phyloP scores from a whole-genome alignment of 2,888 invertebrate species.

The Drosophila limbata region DNA sequence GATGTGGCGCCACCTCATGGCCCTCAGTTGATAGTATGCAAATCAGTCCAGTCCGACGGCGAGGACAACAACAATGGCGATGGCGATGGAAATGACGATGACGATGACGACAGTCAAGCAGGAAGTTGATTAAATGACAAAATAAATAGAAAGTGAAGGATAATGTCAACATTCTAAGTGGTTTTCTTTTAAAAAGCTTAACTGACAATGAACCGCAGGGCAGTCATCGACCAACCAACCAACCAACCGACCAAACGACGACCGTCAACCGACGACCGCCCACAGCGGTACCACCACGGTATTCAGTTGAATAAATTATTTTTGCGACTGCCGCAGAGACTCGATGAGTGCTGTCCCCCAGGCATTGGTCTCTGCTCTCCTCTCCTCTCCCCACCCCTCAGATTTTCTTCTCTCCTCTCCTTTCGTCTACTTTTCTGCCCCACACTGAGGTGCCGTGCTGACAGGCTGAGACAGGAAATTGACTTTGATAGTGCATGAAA shows the following conservation, averaged over 20 bases:
- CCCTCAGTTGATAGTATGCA: constrained; percentile 66
- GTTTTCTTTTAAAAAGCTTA: constrained; percentile 81
- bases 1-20: constrained; percentile 42
- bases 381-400: not conserved
- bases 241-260: constrained; percentile 8
- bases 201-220: constrained; percentile 81
- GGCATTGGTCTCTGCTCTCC: constrained; percentile 5
- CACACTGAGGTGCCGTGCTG: constrained; percentile 3
- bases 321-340: constrained; percentile 54
- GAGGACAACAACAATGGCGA: constrained; percentile 18
- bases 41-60: constrained; percentile 56
- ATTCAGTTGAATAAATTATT: constrained; percentile 80
- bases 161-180: constrained; percentile 83
- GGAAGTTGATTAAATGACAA: constrained; percentile 82
- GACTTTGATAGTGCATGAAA: constrained; percentile 81
- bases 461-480: constrained; percentile 65
- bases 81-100: constrained; percentile 27
- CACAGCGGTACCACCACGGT: constrained; percentile 57
- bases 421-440: not conserved
- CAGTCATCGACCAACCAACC: constrained; percentile 53
- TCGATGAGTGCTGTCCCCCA: constrained; percentile 19
- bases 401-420: not conserved
- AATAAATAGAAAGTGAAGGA: constrained; percentile 81
- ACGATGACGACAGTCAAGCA: constrained; percentile 57
- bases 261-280: constrained; percentile 35